Evolutionary conservation across 1,140 invertebrate genomes (phyloP).

Genomic region (Linepithema humile): DNA sequence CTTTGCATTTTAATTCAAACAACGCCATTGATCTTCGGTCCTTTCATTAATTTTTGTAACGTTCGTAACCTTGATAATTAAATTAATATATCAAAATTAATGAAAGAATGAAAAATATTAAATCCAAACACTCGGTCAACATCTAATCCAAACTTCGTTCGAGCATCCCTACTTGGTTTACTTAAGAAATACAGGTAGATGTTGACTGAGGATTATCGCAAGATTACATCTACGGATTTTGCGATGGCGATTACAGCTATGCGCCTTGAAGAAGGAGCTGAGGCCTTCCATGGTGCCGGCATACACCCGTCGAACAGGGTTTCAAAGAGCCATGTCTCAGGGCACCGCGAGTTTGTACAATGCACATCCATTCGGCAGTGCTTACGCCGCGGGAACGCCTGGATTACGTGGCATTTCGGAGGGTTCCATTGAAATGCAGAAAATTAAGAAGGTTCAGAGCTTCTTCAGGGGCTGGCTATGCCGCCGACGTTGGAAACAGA

Average conservation of each 20-base stretch:
- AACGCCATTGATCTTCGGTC: neutral
- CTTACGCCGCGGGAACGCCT: constrained; percentile 52
- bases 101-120: neutral
- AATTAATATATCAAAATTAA: neutral
- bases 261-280: constrained; percentile 92
- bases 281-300: constrained; percentile 79
- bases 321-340: constrained; percentile 72
- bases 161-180: neutral
- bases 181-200: constrained; percentile 5
- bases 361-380: neutral
- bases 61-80: neutral
- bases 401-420: constrained; percentile 78
- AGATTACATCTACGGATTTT: neutral
- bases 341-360: constrained; percentile 54
- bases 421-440: constrained; percentile 90
- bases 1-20: neutral
- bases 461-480: constrained; percentile 98
- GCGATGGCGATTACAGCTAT: constrained; percentile 86
- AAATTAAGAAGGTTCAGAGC: constrained; percentile 98
- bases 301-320: neutral
- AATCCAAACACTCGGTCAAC: neutral
- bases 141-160: neutral
- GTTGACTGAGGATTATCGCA: neutral
- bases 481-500: constrained; percentile 97
- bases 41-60: neutral